Base-by-base conservation (phyloP, 2,113 vertebrate species). In the Rissa tridactyla region DNA sequence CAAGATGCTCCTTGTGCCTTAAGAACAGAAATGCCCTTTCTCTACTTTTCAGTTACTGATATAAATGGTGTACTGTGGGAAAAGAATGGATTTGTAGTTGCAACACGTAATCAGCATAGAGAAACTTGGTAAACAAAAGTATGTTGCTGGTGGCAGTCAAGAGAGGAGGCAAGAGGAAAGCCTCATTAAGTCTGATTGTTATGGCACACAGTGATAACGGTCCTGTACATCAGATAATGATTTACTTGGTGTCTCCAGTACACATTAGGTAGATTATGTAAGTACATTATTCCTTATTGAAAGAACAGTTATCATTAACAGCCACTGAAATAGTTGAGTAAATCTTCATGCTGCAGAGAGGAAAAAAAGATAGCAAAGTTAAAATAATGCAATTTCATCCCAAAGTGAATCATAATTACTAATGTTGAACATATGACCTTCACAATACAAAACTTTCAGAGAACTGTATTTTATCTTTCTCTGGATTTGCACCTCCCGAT, bases 181-280 rank as follows among this genome's bases (percentile, higher is more conserved):
- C 64, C 86, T 96, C 79, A 55, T 90, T 92, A 96, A 91, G 11
- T 88, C 64, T 88, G 90, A 86, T 83, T 92, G 88, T 57, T 94
- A 22, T 44, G 60, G 88, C 52, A 83, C 58, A 55, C 79, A 68
- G 52, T 86, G 88, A 92, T 96, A 90, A 96, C 83, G 68, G 85
- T 90, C 71, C 55, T 88, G 90, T 62, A 40, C 47, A 81, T 71
- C 47, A 90, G 75, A 93, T 94, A 94, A 88, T 83, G 64, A 96
- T 95, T 96, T 88, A 90, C 85, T 82, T 84, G 27, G 76, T 86
- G 82, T 94, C 60, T 94, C 72, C 61, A 58, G 60, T 78, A 78
- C 60, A 73, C 5, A 68, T 93, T 82, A 85, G 0, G 66, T 57
- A 71, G 75, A 71, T 88, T 88, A 62, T 92, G 18, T 42, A 86